Evolutionary conservation across 2,797 vertebrate species (phyloP).

Genomic region (Cyprinella venusta): DNA sequence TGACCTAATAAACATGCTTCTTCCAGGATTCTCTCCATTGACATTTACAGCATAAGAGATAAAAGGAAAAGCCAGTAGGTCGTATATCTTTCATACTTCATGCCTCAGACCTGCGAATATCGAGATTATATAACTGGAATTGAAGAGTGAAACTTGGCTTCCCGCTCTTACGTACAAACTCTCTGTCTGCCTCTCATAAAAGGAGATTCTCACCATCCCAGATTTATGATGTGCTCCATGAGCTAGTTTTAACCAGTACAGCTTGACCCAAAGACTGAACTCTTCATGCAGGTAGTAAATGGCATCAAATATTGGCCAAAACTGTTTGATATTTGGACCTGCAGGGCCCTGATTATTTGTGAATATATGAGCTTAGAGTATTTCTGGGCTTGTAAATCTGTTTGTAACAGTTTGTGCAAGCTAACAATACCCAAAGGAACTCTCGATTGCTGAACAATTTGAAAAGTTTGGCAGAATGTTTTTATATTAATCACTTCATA

Average conservation of each 20-base stretch:
- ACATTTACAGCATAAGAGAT: constrained; percentile 29
- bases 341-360: constrained; percentile 17
- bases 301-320: neutral
- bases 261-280: constrained; percentile 14
- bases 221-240: constrained; percentile 31
- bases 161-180: constrained; percentile 20
- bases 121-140: constrained; percentile 25
- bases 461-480: neutral
- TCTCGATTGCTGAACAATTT: constrained; percentile 1
- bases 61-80: constrained; percentile 21
- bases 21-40: constrained; percentile 20
- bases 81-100: constrained; percentile 28
- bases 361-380: neutral
- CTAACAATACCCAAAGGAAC: constrained; percentile 4
- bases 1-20: neutral
- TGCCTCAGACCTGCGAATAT: constrained; percentile 16
- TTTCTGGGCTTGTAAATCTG: constrained; percentile 19
- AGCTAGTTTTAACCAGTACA: constrained; percentile 37
- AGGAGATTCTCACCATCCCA: constrained; percentile 14
- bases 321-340: constrained; percentile 10
- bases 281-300: constrained; percentile 8
- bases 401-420: neutral
- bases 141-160: constrained; percentile 35
- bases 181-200: constrained; percentile 44
- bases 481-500: constrained; percentile 26